Evolutionary conservation across 2,888 invertebrate species (phyloP), one percentile per base, ranked within the genome.

Genomic region (Ecliptopera silaceata): DNA sequence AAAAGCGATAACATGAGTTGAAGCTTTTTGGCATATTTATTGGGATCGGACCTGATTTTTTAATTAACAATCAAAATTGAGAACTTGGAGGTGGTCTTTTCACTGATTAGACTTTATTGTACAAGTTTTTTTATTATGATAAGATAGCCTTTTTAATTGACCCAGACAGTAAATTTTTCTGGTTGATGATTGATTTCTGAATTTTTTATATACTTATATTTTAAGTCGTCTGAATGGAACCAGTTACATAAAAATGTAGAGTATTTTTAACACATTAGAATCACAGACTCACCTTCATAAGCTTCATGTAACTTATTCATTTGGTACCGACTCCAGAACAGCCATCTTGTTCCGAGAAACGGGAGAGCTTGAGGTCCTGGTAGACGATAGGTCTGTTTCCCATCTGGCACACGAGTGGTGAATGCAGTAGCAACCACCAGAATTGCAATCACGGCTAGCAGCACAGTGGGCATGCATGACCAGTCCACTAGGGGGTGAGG

Each of bases 291-390:
- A 95, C 95, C 95, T 91, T 93, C 93, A 84, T 97, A 96, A 64
- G 95, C 95, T 74, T 95, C 95, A 78, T 96, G 96, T 41, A 97
- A 87, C 77, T 95, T 94, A 64, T 94, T 94, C 86, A 96, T 92
- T 70, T 92, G 92, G 72, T 96, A 96, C 56, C 93, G 92, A 68
- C 91, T 92, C 69, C 94, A 93, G 79, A 95, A 96, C 48, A 96
- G 93, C 97, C 97, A 97, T 51, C 95, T 92, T 3, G 97, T 96
- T 4, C 97, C 97, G 22, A 97, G 72, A 32, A 96, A 83, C 0
- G 97, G 97, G 38, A 97, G 71, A 0, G 93, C 79, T 6, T 92
- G 84, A 0, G 97, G 97, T 1, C 97, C 97, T 0, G 97, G 97
- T 38, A 97, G 93, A 42, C 79, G 69, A 1, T 71, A 59, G 1